Evolutionary conservation across 2,113 vertebrate genomes (phyloP).

Genomic region (Antidorcas marsupialis): DNA sequence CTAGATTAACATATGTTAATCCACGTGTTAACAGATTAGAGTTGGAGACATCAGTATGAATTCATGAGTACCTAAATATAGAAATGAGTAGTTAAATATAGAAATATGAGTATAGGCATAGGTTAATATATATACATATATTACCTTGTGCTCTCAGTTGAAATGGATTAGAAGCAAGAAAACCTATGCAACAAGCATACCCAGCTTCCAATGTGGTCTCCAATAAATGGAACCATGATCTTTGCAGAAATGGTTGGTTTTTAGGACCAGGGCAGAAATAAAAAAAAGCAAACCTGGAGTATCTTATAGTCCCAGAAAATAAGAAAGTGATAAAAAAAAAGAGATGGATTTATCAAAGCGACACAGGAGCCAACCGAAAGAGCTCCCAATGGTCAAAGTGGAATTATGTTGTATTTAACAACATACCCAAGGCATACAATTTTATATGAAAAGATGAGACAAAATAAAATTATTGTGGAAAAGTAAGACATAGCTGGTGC

Average conservation of each 20-base stretch:
- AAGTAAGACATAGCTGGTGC: background rate
- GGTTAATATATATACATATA: background rate
- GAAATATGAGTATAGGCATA: background rate
- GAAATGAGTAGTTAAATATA: background rate
- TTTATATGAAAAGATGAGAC: background rate
- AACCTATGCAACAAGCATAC: background rate
- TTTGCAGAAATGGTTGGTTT: background rate
- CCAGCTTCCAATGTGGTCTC: background rate
- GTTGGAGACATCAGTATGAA: background rate
- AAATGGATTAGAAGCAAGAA: background rate
- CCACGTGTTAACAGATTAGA: background rate
- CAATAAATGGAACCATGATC: background rate
- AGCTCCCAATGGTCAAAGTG: background rate
- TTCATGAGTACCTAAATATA: background rate
- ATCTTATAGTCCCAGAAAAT: background rate
- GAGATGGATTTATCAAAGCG: background rate
- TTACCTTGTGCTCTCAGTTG: background rate
- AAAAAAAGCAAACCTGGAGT: background rate
- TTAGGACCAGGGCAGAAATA: background rate
- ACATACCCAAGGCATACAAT: background rate
- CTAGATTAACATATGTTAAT: background rate
- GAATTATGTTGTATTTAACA: background rate
- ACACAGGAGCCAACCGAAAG: background rate
- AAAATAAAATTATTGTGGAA: background rate
- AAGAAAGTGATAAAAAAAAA: background rate